Evolutionary conservation across 2,888 invertebrate genomes (phyloP).

Genomic region (Rhopalosiphum nymphaeae): DNA sequence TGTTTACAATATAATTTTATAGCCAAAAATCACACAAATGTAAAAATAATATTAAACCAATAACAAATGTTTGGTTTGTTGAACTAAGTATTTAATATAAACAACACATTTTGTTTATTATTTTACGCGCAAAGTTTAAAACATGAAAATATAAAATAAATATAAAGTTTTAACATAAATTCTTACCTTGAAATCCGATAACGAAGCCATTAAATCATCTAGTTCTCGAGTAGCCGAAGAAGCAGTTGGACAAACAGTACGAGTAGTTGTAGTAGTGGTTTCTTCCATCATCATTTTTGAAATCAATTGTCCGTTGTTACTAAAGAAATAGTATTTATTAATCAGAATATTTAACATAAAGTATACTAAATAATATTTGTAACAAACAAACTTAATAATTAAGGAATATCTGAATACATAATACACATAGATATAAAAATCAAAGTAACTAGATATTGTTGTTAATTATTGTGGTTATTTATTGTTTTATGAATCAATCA

Average conservation of each 20-base stretch:
- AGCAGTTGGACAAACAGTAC: slow-evolving; percentile 73
- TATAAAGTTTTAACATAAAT: neutral
- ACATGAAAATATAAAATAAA: slow-evolving; percentile 15
- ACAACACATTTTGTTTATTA: neutral
- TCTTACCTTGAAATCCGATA: slow-evolving; percentile 93
- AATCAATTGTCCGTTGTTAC: slow-evolving; percentile 70
- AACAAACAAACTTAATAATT: neutral
- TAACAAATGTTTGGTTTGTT: neutral
- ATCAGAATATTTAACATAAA: neutral
- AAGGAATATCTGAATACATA: neutral
- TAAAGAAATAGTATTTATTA: slow-evolving; percentile 66
- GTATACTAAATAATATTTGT: neutral
- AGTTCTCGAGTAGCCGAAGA: slow-evolving; percentile 94
- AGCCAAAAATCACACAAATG: neutral
- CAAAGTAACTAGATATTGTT: neutral
- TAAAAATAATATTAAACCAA: slow-evolving; percentile 5
- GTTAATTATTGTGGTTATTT: neutral
- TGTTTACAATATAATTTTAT: neutral
- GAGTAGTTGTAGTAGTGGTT: slow-evolving; percentile 70
- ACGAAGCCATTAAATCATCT: slow-evolving; percentile 95
- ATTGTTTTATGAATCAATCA: neutral
- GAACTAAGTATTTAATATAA: neutral
- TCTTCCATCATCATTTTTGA: slow-evolving; percentile 72
- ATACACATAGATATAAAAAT: neutral
- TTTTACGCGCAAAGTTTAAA: neutral